Evolutionary conservation across 2,797 vertebrate species (phyloP).

Genomic region (Passerculus sandwichensis): DNA sequence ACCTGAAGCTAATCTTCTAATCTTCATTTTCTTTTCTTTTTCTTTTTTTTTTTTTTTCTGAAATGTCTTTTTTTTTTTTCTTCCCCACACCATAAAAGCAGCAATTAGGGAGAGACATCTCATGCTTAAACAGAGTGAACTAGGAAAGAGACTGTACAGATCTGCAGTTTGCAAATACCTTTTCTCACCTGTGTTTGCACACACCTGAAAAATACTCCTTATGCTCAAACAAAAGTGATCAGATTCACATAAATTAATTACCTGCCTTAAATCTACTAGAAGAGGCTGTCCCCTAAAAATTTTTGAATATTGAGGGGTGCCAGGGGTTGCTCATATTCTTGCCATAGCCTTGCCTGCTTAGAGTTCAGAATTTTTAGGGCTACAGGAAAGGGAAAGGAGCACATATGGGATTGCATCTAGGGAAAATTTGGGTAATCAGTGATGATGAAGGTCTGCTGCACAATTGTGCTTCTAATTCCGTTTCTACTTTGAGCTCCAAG

Average conservation of each 20-base stretch:
- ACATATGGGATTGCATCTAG: background rate
- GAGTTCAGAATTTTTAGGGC: background rate
- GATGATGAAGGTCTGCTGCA: background rate
- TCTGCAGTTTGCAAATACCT: background rate
- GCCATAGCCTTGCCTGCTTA: background rate
- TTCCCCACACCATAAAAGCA: slow-evolving; percentile 53
- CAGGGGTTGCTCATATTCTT: background rate
- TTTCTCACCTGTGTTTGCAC: fast-evolving
- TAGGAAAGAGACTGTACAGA: background rate
- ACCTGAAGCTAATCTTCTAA: slow-evolving; percentile 63
- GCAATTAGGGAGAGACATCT: slow-evolving; percentile 31
- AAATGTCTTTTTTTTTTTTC: background rate
- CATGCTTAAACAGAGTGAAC: background rate
- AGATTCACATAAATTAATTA: background rate
- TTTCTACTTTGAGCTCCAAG: background rate
- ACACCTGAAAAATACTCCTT: background rate
- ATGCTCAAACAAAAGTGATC: background rate
- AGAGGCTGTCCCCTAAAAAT: background rate
- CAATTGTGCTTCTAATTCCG: background rate
- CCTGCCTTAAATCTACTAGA: background rate
- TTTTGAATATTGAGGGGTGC: background rate
- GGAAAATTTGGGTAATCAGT: background rate
- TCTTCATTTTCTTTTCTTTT: slow-evolving; percentile 41
- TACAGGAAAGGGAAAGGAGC: background rate
- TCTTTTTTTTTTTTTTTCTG: background rate